Conservation (phyloP, 2,888 invertebrate genomes). For the Sminthurides aquaticus region DNA sequence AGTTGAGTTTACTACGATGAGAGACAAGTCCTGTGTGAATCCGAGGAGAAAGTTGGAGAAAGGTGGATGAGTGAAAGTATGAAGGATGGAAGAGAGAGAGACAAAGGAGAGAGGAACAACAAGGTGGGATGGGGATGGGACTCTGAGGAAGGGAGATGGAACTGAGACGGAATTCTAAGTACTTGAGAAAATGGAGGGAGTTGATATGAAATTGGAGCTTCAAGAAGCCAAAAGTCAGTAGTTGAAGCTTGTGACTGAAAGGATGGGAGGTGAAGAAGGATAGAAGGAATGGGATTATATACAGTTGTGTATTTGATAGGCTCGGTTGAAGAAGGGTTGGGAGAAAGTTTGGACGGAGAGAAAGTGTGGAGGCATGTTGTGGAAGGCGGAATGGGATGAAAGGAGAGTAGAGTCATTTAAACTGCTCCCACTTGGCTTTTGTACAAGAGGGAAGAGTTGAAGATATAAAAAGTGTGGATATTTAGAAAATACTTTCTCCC, state of each 20-base stretch:
- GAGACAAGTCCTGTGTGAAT: neutral
- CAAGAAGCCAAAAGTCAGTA: neutral
- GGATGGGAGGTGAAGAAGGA: no score
- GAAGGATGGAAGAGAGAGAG: neutral
- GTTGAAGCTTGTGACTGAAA: neutral
- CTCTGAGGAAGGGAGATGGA: no score
- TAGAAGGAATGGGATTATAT: no score
- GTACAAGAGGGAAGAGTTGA: neutral
- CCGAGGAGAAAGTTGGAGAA: neutral
- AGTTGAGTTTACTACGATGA: neutral
- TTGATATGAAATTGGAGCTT: no score
- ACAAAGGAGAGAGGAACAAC: neutral
- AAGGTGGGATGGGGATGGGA: no score
- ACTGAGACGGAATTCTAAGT: no score
- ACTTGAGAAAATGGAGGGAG: no score
- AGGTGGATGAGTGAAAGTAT: neutral
- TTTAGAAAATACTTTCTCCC: neutral
- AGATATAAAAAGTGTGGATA: neutral
- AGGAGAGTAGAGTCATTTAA: neutral
- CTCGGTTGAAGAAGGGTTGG: neutral
- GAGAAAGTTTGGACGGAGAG: neutral
- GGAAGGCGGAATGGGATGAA: neutral
- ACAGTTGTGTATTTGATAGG: no score
- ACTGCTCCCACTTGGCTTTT: neutral
- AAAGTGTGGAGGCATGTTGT: neutral